Percentiles rank a stretch among this genome's conserved stretches.
These are phyloP conservation scores for Atta cephalotes DNA, from an alignment of 1,140 invertebrate species.

Conservation along the genomic window DNA sequence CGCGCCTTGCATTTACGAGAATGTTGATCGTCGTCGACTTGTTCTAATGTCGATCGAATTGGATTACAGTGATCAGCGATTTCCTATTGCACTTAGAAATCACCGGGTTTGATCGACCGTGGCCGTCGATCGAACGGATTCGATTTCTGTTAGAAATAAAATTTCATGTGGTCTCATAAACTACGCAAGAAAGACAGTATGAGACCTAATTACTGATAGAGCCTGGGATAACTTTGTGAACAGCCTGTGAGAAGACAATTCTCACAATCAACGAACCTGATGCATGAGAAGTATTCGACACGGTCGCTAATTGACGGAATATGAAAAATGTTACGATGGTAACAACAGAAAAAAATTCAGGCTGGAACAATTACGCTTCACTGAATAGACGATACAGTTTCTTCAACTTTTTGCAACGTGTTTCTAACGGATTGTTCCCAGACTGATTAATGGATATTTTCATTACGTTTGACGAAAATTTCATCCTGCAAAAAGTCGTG, in stretches of 20 bases:
- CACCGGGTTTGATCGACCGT: conserved; percentile 60
- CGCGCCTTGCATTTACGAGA: conserved; percentile 14
- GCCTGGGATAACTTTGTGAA: conserved; percentile 39
- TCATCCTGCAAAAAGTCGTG: neutral
- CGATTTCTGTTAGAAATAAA: conserved; percentile 15
- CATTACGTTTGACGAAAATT: conserved; percentile 21
- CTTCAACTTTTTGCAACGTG: conserved; percentile 1
- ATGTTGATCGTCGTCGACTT: conserved; percentile 52
- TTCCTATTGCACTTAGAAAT: conserved; percentile 62
- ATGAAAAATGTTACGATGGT: conserved; percentile 61
- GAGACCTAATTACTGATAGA: conserved; percentile 57
- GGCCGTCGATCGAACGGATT: conserved; percentile 21
- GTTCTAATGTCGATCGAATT: conserved; percentile 32
- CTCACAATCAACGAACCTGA: conserved; percentile 63
- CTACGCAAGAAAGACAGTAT: neutral
- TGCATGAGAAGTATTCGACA: conserved; percentile 66
- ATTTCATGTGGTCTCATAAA: neutral
- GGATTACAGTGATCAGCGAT: conserved; percentile 61
- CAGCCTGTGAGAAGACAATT: conserved; percentile 67
- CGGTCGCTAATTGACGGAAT: conserved; percentile 67
- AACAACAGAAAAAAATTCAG: conserved; percentile 66
- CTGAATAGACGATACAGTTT: conserved; percentile 40
- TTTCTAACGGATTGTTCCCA: conserved; percentile 47
- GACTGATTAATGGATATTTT: conserved; percentile 30
- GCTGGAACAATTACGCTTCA: conserved; percentile 53